Evolutionary conservation across 2,888 invertebrate species (phyloP).

Genomic region (Rhagonycha lutea): DNA sequence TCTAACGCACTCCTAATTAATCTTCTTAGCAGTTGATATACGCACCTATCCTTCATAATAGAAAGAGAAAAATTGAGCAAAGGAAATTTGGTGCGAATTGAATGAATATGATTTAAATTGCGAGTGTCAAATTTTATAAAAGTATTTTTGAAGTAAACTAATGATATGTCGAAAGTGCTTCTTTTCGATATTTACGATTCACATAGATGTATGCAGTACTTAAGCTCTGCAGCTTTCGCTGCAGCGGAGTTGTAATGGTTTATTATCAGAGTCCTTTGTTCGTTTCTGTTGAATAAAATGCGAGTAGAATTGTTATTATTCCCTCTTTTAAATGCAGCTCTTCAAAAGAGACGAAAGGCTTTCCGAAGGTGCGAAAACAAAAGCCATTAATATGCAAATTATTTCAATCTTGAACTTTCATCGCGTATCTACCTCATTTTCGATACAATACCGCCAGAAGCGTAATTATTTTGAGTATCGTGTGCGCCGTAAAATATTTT

Average conservation of each 20-base stretch:
- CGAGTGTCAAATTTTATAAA: neutral
- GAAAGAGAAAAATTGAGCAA: neutral
- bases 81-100: neutral
- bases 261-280: neutral
- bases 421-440: conserved; percentile 1
- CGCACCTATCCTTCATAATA: neutral
- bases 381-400: conserved; percentile 16
- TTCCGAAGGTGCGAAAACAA: conserved; percentile 5
- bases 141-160: neutral
- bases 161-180: neutral
- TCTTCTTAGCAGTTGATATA: neutral
- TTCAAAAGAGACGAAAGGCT: conserved; percentile 2
- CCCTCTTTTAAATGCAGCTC: neutral
- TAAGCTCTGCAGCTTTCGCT: neutral
- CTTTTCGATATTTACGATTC: neutral
- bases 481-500: too few relatives aligned
- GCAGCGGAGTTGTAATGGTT: neutral
- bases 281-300: neutral
- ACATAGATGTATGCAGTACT: neutral
- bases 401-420: neutral
- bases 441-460: neutral
- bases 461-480: neutral
- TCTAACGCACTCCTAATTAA: neutral
- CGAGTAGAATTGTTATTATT: neutral
- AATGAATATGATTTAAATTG: neutral